Evolutionary conservation across 2,888 invertebrate species (phyloP), one percentile per base, ranked within the genome.

Genomic region (Drosophila leonis): DNA sequence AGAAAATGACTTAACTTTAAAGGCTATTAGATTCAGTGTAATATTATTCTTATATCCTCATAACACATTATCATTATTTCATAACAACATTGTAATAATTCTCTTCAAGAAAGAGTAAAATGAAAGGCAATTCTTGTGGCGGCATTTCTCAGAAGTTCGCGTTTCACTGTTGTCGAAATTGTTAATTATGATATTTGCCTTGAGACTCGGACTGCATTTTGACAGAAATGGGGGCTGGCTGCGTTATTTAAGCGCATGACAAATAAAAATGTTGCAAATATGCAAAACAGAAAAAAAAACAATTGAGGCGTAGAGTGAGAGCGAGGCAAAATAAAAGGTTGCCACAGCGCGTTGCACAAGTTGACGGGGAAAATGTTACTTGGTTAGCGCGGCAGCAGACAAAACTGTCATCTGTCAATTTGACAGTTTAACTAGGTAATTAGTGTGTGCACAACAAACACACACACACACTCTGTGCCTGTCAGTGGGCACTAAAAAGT

Each of bases 381-480:
- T 76, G 74, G 79, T 77, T 78, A 78, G n/a, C 41, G 61, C 33
- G 56, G 56, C 64, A 27, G 73, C 76, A 80, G 78, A 80, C 85
- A 81, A 81, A 90, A 85, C 88, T 91, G 90, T 90, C 91, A 90
- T 91, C 90, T 91, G 91, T 91, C 90, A 91, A 86, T 88, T 81
- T 90, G 91, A 91, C 92, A 91, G 91, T 88, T 91, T 90, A 90
- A 90, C 89, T 90, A 85, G 89, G 87, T 91, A 90, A 88, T 90
- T 88, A 90, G 88, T 84, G 88, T 82, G 85, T 86, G 88, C 78
- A 68, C 67, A 60, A 56, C 52, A 78, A 56, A 68, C 48, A 71
- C 35, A 65, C 56, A 68, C 55, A 56, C 37, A 15, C 51, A 62
- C 49, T 61, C 57, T 44, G 57, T 54, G 67, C 63, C 80, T 81